These are phyloP conservation scores for Erebia epiphron DNA, from an alignment of 2,888 invertebrate species.

Conservation along the genomic window DNA sequence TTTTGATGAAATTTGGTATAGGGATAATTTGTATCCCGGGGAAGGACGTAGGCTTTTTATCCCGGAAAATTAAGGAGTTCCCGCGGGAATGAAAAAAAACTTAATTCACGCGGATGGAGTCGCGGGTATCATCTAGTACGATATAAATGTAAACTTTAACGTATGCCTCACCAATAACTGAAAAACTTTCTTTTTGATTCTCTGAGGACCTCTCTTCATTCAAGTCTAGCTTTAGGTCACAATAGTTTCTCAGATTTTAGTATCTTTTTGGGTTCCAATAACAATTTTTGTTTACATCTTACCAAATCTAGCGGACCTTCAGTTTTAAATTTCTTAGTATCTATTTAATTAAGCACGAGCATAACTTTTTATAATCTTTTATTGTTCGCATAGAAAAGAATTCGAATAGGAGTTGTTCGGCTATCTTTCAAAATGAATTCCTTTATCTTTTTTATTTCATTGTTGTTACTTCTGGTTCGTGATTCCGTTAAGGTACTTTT, in stretches of 20 bases:
- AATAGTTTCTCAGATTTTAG: not conserved
- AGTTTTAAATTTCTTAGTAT: conserved; percentile 1
- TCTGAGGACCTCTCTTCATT: too few species aligned
- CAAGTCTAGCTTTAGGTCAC: not conserved
- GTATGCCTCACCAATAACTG: not conserved
- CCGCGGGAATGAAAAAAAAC: too few species aligned
- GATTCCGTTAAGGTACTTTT: conserved; percentile 17
- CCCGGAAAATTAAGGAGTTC: too few species aligned
- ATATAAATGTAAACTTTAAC: too few species aligned
- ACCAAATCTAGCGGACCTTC: not conserved
- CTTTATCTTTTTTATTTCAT: conserved; percentile 17
- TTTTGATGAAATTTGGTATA: too few species aligned
- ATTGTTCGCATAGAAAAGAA: not conserved
- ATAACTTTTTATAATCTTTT: conserved; percentile 10
- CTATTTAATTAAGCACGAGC: conserved; percentile 12
- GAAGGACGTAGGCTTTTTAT: too few species aligned
- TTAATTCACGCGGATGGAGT: too few species aligned
- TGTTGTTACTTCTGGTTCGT: conserved; percentile 6
- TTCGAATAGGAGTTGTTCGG: not conserved
- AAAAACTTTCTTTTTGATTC: not conserved
- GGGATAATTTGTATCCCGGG: too few species aligned
- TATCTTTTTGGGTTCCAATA: not conserved
- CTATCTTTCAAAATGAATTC: conserved; percentile 8
- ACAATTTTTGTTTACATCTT: conserved; percentile 5
- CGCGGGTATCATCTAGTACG: too few species aligned